Evolutionary conservation across 2,888 invertebrate genomes (phyloP).

Genomic region (Matsumyia berberina): DNA sequence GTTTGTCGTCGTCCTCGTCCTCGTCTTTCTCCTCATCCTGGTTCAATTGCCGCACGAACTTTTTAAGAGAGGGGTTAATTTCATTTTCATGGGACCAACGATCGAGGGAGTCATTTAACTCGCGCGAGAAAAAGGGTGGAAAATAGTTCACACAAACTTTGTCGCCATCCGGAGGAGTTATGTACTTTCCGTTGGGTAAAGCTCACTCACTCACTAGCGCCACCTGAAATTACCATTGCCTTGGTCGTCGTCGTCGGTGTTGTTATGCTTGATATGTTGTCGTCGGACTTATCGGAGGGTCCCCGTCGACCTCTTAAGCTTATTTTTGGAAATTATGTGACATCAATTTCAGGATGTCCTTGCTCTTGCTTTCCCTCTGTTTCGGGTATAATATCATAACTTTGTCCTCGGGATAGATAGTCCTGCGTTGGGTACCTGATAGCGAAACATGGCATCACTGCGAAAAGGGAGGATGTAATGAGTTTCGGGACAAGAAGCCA

Average conservation of each 20-base stretch:
- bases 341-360: constrained; percentile 48
- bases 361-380: background rate
- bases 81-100: constrained; percentile 60
- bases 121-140: constrained; percentile 54
- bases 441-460: constrained; percentile 16
- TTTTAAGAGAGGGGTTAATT: constrained; percentile 57
- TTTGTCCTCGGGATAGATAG: background rate
- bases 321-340: constrained; percentile 66
- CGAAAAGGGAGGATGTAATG: constrained; percentile 33
- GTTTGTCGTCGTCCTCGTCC: constrained; percentile 45
- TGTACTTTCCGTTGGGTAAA: constrained; percentile 30
- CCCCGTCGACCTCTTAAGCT: constrained; percentile 62
- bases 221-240: constrained; percentile 17
- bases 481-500: constrained; percentile 46
- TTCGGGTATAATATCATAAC: constrained; percentile 1
- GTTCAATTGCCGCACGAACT: constrained; percentile 62
- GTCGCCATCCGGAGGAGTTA: constrained; percentile 45
- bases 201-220: constrained; percentile 14
- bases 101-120: constrained; percentile 60
- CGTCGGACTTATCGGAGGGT: constrained; percentile 39
- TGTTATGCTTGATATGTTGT: constrained; percentile 27
- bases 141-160: constrained; percentile 60
- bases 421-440: background rate
- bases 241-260: constrained; percentile 23
- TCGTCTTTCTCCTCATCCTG: background rate